Evolutionary conservation across 2,888 invertebrate species (phyloP), one percentile per base, ranked within the genome.

Genomic region (Ischnus inquisitorius): DNA sequence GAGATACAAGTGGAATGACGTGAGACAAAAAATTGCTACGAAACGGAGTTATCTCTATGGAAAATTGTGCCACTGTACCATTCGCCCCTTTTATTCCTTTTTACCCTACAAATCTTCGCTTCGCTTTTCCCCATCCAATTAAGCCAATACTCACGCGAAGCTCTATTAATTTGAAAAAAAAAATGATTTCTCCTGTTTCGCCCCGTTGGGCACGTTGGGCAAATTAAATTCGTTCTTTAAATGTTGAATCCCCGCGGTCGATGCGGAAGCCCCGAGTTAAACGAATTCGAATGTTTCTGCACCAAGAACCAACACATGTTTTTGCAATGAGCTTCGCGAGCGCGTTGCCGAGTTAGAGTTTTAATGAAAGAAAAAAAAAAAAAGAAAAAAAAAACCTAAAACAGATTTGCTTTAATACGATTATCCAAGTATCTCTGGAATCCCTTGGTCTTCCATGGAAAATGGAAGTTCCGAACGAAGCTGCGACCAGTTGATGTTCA

Each of bases 401-500:
- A 39, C 19, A n/a, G 12, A 46, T 12, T 67, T 25, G 67, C 67
- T 46, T n/a, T 25, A 10, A 65, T 14, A 16, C 48, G 28, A 48
- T 48, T n/a, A 5, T 19, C 51, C 5, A n/a, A 57, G 25, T 41
- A 28, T 57, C 65, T 3, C 1, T n/a, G n/a, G 12, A 62, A 69
- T 65, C 0, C 14, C 60, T 43, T 39, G 16, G 10, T 69, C 65
- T 65, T 48, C 12, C 3, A 48, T 28, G 34, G 57, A 54, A 43
- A 43, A 65, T 54, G 12, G 2, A 60, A 48, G 19, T 8, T 51
- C 25, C 22, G 6, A 16, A 43, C 46, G 28, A 65, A 71, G 34
- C 46, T 22, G 41, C 41, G 71, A 79, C 75, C 71, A 79, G 75
- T 79, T 22, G 69, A 75, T 79, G 68, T 72, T 80, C 80, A 78